A percentile compares a stretch with the other conserved stretches of the same genome.
Conservation (phyloP, 2,797 vertebrate genomes). For the Mycteria americana region DNA sequence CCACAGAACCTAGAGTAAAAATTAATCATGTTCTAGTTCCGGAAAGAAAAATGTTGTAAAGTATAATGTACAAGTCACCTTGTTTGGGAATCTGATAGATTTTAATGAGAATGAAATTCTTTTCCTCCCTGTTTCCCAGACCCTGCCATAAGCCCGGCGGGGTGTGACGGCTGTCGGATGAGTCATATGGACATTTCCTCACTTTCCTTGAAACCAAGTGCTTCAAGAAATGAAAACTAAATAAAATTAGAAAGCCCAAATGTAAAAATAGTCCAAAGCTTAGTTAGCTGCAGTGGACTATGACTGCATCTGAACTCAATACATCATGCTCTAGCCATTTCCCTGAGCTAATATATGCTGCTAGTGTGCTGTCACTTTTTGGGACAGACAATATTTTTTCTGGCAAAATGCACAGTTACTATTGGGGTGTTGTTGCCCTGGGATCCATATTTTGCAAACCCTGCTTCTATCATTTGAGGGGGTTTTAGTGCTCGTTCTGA, state of each 20-base stretch:
- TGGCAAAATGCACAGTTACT: background rate
- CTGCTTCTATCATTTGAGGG: background rate
- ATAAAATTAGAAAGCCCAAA: slow-evolving; percentile 26
- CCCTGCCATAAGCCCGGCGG: background rate
- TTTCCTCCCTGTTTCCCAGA: background rate
- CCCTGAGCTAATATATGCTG: background rate
- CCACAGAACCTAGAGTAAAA: background rate
- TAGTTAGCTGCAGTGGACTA: background rate
- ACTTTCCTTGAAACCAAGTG: slow-evolving; percentile 1
- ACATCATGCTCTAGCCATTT: background rate
- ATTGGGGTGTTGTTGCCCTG: background rate
- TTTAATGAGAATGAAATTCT: background rate
- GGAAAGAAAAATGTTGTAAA: background rate
- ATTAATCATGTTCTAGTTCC: background rate
- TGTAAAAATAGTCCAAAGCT: slow-evolving; percentile 44
- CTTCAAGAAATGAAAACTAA: slow-evolving; percentile 7
- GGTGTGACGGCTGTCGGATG: background rate
- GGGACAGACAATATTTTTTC: background rate
- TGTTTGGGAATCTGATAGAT: background rate
- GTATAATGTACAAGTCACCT: background rate
- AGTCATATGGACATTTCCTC: slow-evolving; percentile 11
- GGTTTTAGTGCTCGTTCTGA: background rate
- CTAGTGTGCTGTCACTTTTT: background rate
- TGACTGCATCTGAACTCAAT: background rate
- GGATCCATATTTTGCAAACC: background rate